These are phyloP conservation scores for Leptoteleia sp. DNA, from an alignment of 1,140 invertebrate genomes.

Conservation along the genomic window DNA sequence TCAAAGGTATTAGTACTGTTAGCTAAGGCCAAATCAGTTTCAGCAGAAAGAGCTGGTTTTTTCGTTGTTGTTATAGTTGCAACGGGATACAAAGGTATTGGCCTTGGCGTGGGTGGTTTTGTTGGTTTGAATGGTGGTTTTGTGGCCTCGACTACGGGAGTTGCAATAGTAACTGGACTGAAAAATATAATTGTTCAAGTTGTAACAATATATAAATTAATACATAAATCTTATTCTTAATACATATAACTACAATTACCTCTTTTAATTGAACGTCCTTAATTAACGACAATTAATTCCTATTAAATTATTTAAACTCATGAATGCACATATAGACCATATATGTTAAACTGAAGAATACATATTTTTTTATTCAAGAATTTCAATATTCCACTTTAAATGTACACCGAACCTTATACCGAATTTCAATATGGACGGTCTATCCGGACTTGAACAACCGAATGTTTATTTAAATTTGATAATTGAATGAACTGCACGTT, in stretches of 20 bases:
- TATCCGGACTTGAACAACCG: neutral
- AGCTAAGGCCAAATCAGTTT: constrained; percentile 44
- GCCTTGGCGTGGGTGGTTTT: constrained; percentile 74
- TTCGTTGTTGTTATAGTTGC: constrained; percentile 63
- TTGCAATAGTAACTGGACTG: constrained; percentile 39
- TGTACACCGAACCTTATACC: too few relatives aligned
- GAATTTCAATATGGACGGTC: neutral
- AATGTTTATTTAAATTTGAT: constrained; percentile 23
- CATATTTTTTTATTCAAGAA: too few relatives aligned
- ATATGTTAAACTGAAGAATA: too few relatives aligned
- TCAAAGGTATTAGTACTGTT: constrained; percentile 69
- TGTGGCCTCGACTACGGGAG: constrained; percentile 26
- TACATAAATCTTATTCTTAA: too few relatives aligned
- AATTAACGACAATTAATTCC: too few relatives aligned
- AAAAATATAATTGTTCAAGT: constrained; percentile 12
- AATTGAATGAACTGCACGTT: constrained; percentile 4
- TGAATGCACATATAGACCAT: too few relatives aligned
- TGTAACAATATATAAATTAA: neutral
- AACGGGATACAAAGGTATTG: constrained; percentile 75
- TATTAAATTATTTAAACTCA: too few relatives aligned
- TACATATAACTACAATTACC: too few relatives aligned
- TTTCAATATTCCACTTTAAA: too few relatives aligned
- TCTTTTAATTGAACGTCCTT: too few relatives aligned
- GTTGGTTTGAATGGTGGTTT: constrained; percentile 71
- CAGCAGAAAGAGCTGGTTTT: constrained; percentile 40